A percentile compares a stretch with the other conserved stretches of the same genome.
Evolutionary conservation across 1,140 invertebrate genomes (phyloP).

Genomic region (Uloborus diversus): DNA sequence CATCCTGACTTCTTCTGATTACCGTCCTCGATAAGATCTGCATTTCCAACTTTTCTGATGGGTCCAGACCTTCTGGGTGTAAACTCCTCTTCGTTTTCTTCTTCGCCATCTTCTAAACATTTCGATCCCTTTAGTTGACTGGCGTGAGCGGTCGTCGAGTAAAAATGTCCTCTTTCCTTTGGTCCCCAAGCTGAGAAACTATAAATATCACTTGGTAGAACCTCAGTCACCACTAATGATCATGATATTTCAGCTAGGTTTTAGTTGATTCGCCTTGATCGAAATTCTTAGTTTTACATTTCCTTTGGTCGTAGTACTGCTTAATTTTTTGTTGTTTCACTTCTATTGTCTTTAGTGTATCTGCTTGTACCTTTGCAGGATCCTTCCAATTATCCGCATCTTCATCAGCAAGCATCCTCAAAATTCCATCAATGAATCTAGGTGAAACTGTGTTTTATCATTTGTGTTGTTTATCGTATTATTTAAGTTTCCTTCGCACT

Average conservation of each 20-base stretch:
- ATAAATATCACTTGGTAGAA: constrained; percentile 12
- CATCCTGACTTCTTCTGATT: no score
- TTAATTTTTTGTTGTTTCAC: constrained; percentile 2
- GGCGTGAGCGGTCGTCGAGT: not conserved
- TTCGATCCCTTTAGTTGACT: not conserved
- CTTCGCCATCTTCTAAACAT: not conserved
- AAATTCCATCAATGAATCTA: constrained; percentile 17
- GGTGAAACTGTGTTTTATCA: not conserved
- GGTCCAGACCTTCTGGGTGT: no score
- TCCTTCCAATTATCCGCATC: not conserved
- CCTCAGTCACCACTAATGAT: not conserved
- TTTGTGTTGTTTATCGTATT: not conserved
- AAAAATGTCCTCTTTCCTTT: not conserved
- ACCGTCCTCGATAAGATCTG: no score
- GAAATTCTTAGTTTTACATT: not conserved
- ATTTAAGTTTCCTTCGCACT: constrained; percentile 9
- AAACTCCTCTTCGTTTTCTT: not conserved
- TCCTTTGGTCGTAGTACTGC: no score
- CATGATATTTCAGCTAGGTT: not conserved
- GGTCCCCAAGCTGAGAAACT: not conserved
- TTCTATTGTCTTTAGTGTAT: not conserved
- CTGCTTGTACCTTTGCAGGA: not conserved
- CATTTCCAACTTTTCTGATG: no score
- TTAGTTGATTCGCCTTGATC: not conserved
- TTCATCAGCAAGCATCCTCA: not conserved